Conservation (phyloP, 2,797 vertebrate species). For the Galago senegalensis region DNA sequence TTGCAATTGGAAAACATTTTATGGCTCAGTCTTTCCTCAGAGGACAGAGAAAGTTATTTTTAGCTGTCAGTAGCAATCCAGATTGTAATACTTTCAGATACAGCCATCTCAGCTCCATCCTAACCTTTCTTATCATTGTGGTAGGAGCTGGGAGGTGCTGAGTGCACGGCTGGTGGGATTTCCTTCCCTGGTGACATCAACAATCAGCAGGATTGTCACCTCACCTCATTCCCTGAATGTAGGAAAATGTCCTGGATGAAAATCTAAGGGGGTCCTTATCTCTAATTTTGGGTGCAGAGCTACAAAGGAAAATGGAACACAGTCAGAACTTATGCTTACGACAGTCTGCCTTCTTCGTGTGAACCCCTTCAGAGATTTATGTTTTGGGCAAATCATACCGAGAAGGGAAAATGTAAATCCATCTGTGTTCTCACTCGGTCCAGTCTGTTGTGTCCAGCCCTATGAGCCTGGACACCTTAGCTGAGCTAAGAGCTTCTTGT, state of each 20-base stretch:
- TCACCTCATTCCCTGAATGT: neutral
- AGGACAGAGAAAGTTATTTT: constrained; percentile 38
- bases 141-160: neutral
- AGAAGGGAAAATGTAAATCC: neutral
- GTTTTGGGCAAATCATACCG: neutral
- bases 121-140: neutral
- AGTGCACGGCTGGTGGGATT: neutral
- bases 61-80: constrained; percentile 29
- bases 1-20: constrained; percentile 34
- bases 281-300: neutral
- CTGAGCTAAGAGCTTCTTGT: neutral
- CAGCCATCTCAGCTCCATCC: neutral
- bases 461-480: neutral
- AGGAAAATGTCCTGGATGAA: neutral
- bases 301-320: neutral
- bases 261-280: neutral
- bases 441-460: neutral
- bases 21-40: constrained; percentile 12
- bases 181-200: neutral
- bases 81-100: neutral
- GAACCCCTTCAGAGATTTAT: neutral
- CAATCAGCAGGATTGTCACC: neutral
- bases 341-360: neutral
- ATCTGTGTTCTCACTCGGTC: neutral
- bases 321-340: neutral